Conservation (phyloP, 2,888 invertebrate species). For the Andrena flavipes region DNA sequence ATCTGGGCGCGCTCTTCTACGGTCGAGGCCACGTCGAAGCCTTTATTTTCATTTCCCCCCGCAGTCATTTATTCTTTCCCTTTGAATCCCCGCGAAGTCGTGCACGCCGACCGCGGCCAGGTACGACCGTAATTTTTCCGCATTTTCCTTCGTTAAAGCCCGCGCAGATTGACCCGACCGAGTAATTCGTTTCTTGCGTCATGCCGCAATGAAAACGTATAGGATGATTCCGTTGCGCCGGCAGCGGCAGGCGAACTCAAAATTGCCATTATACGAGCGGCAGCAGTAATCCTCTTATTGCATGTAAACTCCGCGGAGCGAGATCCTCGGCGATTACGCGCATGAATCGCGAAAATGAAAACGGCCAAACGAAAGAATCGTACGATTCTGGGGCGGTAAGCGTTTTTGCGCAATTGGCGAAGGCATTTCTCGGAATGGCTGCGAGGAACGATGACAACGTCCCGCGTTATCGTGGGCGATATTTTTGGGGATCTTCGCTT, state of each 20-base stretch:
- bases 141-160: slow-evolving; percentile 51
- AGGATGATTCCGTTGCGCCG: slow-evolving; percentile 10
- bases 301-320: slow-evolving; percentile 3
- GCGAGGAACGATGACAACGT: background rate
- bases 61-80: slow-evolving; percentile 14
- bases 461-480: background rate
- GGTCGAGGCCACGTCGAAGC: background rate
- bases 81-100: slow-evolving; percentile 26
- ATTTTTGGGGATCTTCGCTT: too few relatives aligned
- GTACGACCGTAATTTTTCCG: slow-evolving; percentile 45
- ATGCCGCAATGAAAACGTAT: slow-evolving; percentile 30
- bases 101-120: background rate
- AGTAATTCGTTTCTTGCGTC: slow-evolving; percentile 29
- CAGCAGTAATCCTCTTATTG: slow-evolving; percentile 18
- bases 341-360: slow-evolving; percentile 14
- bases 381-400: background rate
- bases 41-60: slow-evolving; percentile 40
- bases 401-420: background rate
- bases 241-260: slow-evolving; percentile 15
- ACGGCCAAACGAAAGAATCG: slow-evolving; percentile 26
- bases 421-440: background rate
- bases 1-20: background rate
- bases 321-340: slow-evolving; percentile 15
- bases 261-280: slow-evolving; percentile 29
- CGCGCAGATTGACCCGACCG: slow-evolving; percentile 31